A percentile compares a stretch with the other conserved stretches of the same genome.
Conservation (phyloP, 2,797 vertebrate species). For the Scarus forsteni region DNA sequence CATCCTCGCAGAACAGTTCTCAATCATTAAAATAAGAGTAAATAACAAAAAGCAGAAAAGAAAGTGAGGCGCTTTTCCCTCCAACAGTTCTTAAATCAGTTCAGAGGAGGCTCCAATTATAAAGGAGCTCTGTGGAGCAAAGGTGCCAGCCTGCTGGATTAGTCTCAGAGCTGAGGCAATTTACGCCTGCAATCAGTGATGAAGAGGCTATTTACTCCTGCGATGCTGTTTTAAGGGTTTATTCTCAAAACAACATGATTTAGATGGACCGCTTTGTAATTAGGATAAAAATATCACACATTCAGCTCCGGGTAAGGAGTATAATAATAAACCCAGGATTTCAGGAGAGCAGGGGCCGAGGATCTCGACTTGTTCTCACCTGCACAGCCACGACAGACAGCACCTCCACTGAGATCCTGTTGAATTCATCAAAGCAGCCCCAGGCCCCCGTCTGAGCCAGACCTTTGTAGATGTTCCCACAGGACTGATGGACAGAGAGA, state of each 20-base stretch:
- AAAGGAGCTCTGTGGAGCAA: constrained; percentile 30
- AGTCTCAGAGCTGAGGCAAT: constrained; percentile 41
- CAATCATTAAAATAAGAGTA: constrained; percentile 9
- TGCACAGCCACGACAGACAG: constrained; percentile 97
- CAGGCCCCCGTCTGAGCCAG: constrained; percentile 96
- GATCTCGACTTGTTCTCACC: constrained; percentile 79
- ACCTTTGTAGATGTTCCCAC: constrained; percentile 98
- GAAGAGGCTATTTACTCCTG: constrained; percentile 43
- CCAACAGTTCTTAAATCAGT: constrained; percentile 50
- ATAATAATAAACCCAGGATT: neutral
- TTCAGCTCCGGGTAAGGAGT: neutral
- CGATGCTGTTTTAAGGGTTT: constrained; percentile 22
- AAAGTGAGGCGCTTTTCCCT: constrained; percentile 4
- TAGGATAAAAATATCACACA: constrained; percentile 11
- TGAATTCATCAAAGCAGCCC: constrained; percentile 99
- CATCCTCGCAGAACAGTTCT: constrained; percentile 7
- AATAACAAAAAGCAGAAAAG: constrained; percentile 3
- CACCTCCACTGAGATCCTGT: constrained; percentile 97
- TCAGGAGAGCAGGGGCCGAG: neutral
- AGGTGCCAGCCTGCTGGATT: constrained; percentile 52
- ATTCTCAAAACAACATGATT: constrained; percentile 27
- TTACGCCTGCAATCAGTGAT: constrained; percentile 23
- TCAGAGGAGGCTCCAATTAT: constrained; percentile 58
- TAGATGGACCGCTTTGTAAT: constrained; percentile 17
- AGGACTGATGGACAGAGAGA: constrained; percentile 86